These are phyloP conservation scores for Pomacea canaliculata DNA, from an alignment of 2,888 invertebrate genomes.

Conservation along the genomic window DNA sequence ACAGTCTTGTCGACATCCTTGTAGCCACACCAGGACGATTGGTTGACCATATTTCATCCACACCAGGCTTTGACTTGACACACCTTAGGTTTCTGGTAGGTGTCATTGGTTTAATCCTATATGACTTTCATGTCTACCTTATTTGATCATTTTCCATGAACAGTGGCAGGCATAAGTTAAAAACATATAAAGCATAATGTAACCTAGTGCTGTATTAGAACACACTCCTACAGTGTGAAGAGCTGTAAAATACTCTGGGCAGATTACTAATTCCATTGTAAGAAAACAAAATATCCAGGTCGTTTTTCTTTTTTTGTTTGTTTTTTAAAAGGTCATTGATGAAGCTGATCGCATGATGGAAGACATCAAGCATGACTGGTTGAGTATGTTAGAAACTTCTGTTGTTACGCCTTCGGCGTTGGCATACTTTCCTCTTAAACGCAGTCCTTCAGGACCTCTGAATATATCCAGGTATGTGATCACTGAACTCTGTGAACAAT, in stretches of 20 bases:
- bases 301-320: neutral
- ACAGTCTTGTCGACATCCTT: conserved; percentile 79
- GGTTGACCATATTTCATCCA: conserved; percentile 89
- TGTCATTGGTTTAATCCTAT: neutral
- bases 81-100: conserved; percentile 65
- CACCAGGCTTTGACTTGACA: conserved; percentile 72
- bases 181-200: no score
- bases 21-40: conserved; percentile 94
- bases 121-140: no score
- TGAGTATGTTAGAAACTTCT: conserved; percentile 80
- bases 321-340: conserved; percentile 79
- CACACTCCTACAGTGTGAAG: no score
- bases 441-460: conserved; percentile 44
- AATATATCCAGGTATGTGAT: conserved; percentile 47
- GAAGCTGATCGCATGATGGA: conserved; percentile 97
- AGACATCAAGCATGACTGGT: conserved; percentile 91
- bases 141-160: no score
- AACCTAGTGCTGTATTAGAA: no score
- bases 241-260: no score
- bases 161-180: no score
- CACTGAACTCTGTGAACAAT: no score
- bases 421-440: conserved; percentile 22
- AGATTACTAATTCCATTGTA: no score
- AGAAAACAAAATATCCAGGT: no score
- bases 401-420: conserved; percentile 46